These are phyloP conservation scores for Mellilla xanthometata DNA, from an alignment of 2,888 invertebrate species.

Conservation along the genomic window DNA sequence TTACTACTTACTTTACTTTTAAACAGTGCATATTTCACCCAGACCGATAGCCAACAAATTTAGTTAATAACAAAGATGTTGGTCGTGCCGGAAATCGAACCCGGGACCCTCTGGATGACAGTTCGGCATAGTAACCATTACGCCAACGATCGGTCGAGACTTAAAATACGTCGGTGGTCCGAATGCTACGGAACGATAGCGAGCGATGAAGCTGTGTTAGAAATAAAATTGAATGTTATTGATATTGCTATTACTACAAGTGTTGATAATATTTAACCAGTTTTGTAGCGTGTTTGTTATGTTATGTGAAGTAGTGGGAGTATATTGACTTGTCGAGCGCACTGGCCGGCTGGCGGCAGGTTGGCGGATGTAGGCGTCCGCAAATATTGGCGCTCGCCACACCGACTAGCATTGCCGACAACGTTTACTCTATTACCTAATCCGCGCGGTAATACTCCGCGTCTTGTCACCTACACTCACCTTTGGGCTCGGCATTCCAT, in stretches of 20 bases:
- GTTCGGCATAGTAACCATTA: too few relatives aligned
- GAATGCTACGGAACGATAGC: too few relatives aligned
- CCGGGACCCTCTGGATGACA: too few relatives aligned
- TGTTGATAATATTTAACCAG: background rate
- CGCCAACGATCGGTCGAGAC: too few relatives aligned
- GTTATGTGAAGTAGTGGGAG: slow-evolving; percentile 48
- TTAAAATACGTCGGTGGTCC: too few relatives aligned
- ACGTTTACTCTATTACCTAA: slow-evolving; percentile 70
- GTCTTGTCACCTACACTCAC: slow-evolving; percentile 50
- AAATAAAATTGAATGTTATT: background rate
- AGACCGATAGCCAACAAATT: too few relatives aligned
- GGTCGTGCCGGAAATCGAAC: too few relatives aligned
- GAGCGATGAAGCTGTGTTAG: slow-evolving; percentile 3
- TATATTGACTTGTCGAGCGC: slow-evolving; percentile 57
- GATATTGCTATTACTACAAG: background rate
- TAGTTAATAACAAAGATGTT: too few relatives aligned
- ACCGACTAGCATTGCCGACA: slow-evolving; percentile 57
- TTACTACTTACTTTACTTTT: too few relatives aligned
- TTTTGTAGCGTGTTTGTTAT: slow-evolving; percentile 8
- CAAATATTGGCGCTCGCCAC: slow-evolving; percentile 77
- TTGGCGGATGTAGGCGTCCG: slow-evolving; percentile 76
- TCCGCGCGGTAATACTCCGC: slow-evolving; percentile 47
- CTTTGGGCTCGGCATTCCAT: slow-evolving; percentile 46
- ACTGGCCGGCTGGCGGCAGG: slow-evolving; percentile 55
- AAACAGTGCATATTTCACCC: too few relatives aligned